phyloP scores from a whole-genome alignment of 2,888 invertebrate species.

The Ectemnius cavifrons region DNA sequence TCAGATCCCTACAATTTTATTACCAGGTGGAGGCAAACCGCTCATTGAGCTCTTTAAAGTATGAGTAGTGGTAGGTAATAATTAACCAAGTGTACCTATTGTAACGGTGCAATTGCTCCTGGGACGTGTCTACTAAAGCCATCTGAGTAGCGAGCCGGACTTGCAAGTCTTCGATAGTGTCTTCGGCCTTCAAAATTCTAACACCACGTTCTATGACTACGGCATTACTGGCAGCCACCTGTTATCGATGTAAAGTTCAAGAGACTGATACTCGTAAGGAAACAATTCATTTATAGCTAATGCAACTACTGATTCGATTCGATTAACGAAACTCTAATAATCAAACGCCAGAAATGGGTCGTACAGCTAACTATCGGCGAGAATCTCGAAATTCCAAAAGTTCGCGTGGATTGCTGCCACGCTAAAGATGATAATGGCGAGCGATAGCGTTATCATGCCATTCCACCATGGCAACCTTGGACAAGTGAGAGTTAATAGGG shows the following conservation, averaged over 20 bases:
- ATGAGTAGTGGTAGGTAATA: background rate
- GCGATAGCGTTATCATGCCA: background rate
- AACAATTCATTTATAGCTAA: background rate
- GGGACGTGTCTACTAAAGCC: conserved; percentile 56
- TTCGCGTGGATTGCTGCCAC: background rate
- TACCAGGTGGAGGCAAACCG: background rate
- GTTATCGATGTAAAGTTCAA: background rate
- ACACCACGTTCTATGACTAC: conserved; percentile 57
- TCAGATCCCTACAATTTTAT: conserved; percentile 53
- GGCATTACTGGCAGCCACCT: conserved; percentile 64
- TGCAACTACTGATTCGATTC: background rate
- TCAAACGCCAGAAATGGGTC: background rate
- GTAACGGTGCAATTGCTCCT: conserved; percentile 62
- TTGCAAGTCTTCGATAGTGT: conserved; percentile 60
- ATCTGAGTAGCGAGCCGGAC: conserved; percentile 63
- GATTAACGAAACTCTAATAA: background rate
- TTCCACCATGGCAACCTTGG: background rate
- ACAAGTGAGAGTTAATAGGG: conserved; percentile 49
- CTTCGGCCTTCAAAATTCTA: conserved; percentile 63
- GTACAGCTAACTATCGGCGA: background rate
- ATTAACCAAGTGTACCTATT: conserved; percentile 52
- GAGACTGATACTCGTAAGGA: too few species aligned
- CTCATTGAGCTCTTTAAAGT: too few species aligned
- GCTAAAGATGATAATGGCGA: background rate
- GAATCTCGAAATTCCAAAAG: background rate